These are phyloP conservation scores for Discoglossus pictus DNA, from an alignment of 2,797 vertebrate genomes.

Conservation along the genomic window DNA sequence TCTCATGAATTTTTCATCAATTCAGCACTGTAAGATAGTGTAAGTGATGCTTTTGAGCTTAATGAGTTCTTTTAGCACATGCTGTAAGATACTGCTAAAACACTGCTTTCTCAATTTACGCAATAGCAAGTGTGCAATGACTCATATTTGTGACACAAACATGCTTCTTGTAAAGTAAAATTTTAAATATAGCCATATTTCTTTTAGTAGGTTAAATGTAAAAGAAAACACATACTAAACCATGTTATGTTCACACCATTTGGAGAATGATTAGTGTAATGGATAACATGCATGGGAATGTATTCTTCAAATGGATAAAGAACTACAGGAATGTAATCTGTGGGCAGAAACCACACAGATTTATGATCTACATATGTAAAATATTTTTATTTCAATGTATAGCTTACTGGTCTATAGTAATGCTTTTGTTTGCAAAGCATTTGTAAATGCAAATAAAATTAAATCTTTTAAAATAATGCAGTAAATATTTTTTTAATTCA, in stretches of 20 bases:
- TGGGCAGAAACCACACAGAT: no score
- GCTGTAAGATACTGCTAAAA: slow-evolving; percentile 49
- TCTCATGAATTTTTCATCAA: slow-evolving; percentile 53
- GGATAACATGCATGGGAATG: no score
- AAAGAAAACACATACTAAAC: not conserved
- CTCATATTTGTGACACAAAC: slow-evolving; percentile 37
- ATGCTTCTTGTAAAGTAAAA: slow-evolving; percentile 8
- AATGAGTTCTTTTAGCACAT: slow-evolving; percentile 52
- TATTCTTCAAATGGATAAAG: no score
- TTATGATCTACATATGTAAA: no score
- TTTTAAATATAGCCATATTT: slow-evolving; percentile 11
- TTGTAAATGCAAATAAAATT: no score
- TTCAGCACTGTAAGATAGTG: slow-evolving; percentile 50
- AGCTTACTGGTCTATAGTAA: no score
- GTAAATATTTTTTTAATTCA: no score
- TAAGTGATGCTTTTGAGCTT: slow-evolving; percentile 52
- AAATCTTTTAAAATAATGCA: no score
- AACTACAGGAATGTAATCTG: not conserved
- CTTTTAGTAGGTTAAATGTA: not conserved
- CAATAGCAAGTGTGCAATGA: slow-evolving; percentile 33
- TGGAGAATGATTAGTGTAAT: not conserved
- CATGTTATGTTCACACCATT: not conserved
- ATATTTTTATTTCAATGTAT: no score
- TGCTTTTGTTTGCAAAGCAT: no score
- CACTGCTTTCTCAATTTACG: slow-evolving; percentile 45